A percentile compares a stretch with the other conserved stretches of the same genome.
These are phyloP conservation scores for Busseola fusca DNA, from an alignment of 2,888 invertebrate species.

Conservation along the genomic window DNA sequence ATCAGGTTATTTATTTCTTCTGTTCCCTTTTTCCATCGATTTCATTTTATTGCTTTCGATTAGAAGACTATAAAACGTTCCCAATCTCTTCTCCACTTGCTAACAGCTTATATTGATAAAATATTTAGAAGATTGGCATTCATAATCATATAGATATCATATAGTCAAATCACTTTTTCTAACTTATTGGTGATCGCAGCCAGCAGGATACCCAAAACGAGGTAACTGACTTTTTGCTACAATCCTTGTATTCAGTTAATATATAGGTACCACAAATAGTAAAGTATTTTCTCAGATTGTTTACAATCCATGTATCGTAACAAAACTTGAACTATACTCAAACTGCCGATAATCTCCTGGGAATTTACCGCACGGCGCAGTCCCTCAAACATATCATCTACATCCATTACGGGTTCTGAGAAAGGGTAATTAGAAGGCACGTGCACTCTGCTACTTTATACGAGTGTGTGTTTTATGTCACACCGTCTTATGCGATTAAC, in stretches of 20 bases:
- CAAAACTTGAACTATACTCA: neutral
- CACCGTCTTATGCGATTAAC: neutral
- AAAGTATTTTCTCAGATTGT: conserved; percentile 11
- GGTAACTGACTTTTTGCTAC: neutral
- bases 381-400: conserved; percentile 37
- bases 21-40: neutral
- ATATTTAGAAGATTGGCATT: neutral
- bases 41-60: neutral
- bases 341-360: conserved; percentile 25
- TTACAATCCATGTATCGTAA: conserved; percentile 1
- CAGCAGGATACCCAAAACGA: neutral
- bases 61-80: neutral
- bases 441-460: conserved; percentile 26
- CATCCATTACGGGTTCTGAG: conserved; percentile 36
- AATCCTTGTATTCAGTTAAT: neutral
- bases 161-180: too few species aligned
- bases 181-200: neutral
- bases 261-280: neutral
- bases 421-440: conserved; percentile 41
- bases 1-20: neutral
- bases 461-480: neutral
- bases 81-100: neutral
- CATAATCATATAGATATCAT: neutral
- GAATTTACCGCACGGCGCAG: conserved; percentile 7
- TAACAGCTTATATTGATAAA: neutral